phyloP scores from a whole-genome alignment of 2,113 vertebrate genomes.

The Maccullochella peelii region DNA sequence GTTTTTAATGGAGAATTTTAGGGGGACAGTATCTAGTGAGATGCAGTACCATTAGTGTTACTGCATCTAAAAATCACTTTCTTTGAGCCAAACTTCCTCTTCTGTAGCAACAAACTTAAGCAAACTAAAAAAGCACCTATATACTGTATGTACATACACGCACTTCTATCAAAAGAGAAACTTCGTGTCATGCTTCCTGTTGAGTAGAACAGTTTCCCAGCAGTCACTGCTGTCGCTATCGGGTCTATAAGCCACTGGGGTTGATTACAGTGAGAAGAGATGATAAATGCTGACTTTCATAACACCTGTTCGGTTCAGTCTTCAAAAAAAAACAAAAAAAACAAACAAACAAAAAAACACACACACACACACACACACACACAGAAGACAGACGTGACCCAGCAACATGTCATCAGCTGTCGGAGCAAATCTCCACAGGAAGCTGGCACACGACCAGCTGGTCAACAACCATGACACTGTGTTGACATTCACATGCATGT shows the following conservation, averaged over 20 bases:
- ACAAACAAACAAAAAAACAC: no score
- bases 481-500: background rate
- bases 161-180: background rate
- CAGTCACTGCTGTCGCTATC: background rate
- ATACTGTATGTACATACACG: background rate
- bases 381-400: slow-evolving; percentile 35
- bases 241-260: slow-evolving; percentile 30
- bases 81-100: background rate
- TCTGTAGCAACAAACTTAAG: background rate
- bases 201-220: slow-evolving; percentile 10
- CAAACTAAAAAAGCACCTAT: background rate
- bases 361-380: background rate
- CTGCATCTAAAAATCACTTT: background rate
- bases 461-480: background rate
- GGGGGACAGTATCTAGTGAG: no score
- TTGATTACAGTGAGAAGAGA: slow-evolving; percentile 59
- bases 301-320: slow-evolving; percentile 61
- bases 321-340: slow-evolving; percentile 6
- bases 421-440: slow-evolving; percentile 1
- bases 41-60: no score
- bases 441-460: background rate
- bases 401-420: slow-evolving; percentile 43
- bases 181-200: slow-evolving; percentile 1
- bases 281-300: slow-evolving; percentile 45
- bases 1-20: no score